Conservation (phyloP, 2,888 invertebrate genomes). For the Eudemis profundana region DNA sequence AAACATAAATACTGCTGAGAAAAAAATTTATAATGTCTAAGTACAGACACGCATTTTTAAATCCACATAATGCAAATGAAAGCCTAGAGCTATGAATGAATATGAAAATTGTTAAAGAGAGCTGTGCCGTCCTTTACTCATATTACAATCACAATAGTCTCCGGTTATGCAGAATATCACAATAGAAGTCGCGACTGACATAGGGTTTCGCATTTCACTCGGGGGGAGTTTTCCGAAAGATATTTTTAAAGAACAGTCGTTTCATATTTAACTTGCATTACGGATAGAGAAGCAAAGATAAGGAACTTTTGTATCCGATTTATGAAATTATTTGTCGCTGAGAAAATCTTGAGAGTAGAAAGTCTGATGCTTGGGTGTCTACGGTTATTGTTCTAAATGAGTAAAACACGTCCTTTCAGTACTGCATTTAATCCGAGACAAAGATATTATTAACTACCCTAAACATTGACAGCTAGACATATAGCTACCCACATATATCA, state of each 20-base stretch:
- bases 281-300: neutral
- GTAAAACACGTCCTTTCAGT: no score
- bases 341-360: no score
- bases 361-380: no score
- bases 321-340: neutral
- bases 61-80: neutral
- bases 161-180: neutral
- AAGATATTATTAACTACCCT: no score
- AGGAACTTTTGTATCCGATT: neutral
- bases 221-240: neutral
- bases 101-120: neutral
- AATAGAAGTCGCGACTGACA: neutral
- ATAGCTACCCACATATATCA: no score
- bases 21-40: neutral
- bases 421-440: no score
- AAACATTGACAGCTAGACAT: no score
- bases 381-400: no score
- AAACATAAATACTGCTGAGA: no score
- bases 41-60: neutral
- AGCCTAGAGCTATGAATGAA: constrained; percentile 3
- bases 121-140: neutral
- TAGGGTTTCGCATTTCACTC: neutral
- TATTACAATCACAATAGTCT: constrained; percentile 10
- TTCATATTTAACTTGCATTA: neutral
- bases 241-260: neutral